These are phyloP conservation scores for Alfaro cultratus DNA, from an alignment of 2,797 vertebrate genomes.

Conservation along the genomic window DNA sequence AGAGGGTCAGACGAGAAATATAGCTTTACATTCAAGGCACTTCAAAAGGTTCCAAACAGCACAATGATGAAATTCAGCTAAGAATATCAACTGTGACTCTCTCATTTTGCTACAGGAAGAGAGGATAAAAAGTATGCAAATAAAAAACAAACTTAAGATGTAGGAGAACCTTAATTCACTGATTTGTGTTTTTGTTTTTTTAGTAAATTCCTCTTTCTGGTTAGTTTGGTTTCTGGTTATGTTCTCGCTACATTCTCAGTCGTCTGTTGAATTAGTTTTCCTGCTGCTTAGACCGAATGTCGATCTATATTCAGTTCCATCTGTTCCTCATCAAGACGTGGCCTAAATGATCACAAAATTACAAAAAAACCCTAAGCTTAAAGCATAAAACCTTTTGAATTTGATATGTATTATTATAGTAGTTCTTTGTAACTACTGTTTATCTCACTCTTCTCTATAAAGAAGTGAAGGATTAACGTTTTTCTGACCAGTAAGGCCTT, in stretches of 20 bases:
- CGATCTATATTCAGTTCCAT: not conserved
- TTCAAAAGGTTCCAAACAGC: constrained; percentile 20
- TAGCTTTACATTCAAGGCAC: constrained; percentile 11
- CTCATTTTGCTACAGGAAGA: not conserved
- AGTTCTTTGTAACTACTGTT: not conserved
- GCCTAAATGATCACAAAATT: not conserved
- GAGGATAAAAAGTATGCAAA: not conserved
- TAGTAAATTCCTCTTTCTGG: not conserved
- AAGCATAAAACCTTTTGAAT: not conserved
- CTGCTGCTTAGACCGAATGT: not conserved
- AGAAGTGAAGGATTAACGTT: not conserved
- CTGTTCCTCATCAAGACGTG: not conserved
- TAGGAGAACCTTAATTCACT: not conserved
- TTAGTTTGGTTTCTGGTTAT: not conserved
- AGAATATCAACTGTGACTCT: not conserved
- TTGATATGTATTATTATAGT: not conserved
- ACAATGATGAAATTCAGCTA: constrained; percentile 9
- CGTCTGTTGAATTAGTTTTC: not conserved
- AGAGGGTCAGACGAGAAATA: constrained; percentile 18
- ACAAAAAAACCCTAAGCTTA: not conserved
- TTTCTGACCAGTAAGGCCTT: not conserved
- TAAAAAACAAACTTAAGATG: not conserved
- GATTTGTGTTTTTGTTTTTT: not conserved
- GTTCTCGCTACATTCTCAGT: not conserved
- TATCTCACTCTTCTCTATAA: not conserved